Evolutionary conservation across 2,888 invertebrate species (phyloP).

Genomic region (Melipona bicolor): DNA sequence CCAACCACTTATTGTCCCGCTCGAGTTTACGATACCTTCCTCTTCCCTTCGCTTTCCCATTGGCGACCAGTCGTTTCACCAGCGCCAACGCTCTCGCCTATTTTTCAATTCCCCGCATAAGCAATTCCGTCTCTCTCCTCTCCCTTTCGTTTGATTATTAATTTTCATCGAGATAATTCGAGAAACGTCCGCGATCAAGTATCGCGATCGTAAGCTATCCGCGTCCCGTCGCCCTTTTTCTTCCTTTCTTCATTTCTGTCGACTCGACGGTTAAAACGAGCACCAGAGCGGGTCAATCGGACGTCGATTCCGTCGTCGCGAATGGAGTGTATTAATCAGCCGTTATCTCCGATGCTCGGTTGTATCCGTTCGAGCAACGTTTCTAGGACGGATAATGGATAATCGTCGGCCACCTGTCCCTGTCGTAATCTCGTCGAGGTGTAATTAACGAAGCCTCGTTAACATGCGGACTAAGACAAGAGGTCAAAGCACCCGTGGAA

Average conservation of each 20-base stretch:
- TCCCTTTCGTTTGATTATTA: not conserved
- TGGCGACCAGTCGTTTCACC: slow-evolving; percentile 34
- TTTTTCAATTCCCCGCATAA: slow-evolving; percentile 20
- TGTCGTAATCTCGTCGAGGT: slow-evolving; percentile 73
- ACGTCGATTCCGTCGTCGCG: slow-evolving; percentile 42
- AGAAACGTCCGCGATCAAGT: not conserved
- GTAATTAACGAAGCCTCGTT: slow-evolving; percentile 76
- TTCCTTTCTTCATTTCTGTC: not conserved
- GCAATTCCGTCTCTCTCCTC: slow-evolving; percentile 15
- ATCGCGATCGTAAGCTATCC: not conserved
- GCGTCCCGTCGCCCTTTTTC: not conserved
- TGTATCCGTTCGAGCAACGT: slow-evolving; percentile 54
- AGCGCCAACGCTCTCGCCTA: slow-evolving; percentile 27
- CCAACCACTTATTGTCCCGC: slow-evolving; percentile 62
- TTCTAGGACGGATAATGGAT: slow-evolving; percentile 71
- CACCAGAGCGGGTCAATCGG: slow-evolving; percentile 21
- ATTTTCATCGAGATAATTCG: not conserved
- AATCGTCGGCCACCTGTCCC: slow-evolving; percentile 77
- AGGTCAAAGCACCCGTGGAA: slow-evolving; percentile 70
- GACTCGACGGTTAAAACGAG: not conserved
- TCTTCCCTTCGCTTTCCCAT: not conserved
- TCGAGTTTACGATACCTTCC: slow-evolving; percentile 58
- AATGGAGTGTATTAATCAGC: slow-evolving; percentile 68
- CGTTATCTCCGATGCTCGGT: slow-evolving; percentile 63
- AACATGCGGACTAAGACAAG: slow-evolving; percentile 65